Evolutionary conservation across 2,888 invertebrate genomes (phyloP).

Genomic region (Tyria jacobaeae): DNA sequence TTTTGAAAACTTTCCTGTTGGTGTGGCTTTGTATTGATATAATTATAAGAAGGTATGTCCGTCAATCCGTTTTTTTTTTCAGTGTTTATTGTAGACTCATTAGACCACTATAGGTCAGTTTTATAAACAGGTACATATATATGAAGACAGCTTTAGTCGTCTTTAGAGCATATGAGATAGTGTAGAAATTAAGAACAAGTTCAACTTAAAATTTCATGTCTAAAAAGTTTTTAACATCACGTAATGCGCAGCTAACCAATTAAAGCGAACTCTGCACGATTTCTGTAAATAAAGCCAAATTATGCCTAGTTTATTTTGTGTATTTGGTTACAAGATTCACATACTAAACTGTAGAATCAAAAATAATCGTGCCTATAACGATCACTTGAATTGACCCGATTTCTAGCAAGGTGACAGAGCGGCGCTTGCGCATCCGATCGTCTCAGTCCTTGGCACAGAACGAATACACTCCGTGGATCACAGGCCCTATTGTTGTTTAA

Average conservation of each 20-base stretch:
- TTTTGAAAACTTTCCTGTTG: constrained; percentile 19
- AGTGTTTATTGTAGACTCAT: too few species aligned
- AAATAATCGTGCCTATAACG: constrained; percentile 33
- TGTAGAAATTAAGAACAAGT: too few species aligned
- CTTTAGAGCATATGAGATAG: too few species aligned
- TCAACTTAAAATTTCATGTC: too few species aligned
- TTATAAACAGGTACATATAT: too few species aligned
- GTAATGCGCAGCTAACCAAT: too few species aligned
- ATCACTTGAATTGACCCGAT: constrained; percentile 63
- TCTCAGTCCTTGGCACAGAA: constrained; percentile 78
- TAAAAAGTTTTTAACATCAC: too few species aligned
- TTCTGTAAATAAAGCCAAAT: too few species aligned
- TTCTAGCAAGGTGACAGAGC: constrained; percentile 75
- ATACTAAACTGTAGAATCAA: background rate
- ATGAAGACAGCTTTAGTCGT: too few species aligned
- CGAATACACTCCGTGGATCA: constrained; percentile 69
- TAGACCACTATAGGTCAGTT: too few species aligned
- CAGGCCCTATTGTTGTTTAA: constrained; percentile 73
- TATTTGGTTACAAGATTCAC: background rate
- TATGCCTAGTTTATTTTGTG: background rate
- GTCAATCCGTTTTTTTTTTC: background rate
- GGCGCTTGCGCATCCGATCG: constrained; percentile 68
- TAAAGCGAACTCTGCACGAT: too few species aligned
- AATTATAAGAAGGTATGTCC: background rate
- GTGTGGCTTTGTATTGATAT: background rate